Evolutionary conservation across 2,113 vertebrate species (phyloP).

Genomic region (Rhinolophus ferrumequinum): DNA sequence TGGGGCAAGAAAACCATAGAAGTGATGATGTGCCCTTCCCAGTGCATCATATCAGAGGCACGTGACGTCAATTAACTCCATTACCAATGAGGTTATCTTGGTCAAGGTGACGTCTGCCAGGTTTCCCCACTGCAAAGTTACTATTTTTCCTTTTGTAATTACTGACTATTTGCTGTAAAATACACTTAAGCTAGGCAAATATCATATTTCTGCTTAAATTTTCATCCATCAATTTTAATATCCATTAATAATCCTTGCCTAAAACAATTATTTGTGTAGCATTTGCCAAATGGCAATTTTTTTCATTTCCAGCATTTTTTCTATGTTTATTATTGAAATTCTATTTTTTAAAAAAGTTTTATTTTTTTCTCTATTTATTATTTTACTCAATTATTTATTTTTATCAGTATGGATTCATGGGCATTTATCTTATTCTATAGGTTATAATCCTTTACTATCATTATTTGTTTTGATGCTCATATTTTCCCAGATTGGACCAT

Average conservation of each 20-base stretch:
- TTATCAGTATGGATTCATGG: neutral
- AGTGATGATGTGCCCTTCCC: neutral
- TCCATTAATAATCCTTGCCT: constrained; percentile 32
- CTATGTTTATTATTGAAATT: constrained; percentile 27
- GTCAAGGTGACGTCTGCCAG: neutral
- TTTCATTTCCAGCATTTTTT: constrained; percentile 10
- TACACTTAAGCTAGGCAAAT: neutral
- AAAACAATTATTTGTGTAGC: neutral
- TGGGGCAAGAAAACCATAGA: neutral
- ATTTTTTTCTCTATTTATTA: neutral
- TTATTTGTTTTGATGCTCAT: constrained; percentile 11
- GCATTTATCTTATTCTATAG: constrained; percentile 40
- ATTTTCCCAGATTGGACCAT: neutral
- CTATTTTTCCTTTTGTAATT: neutral
- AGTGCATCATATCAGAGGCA: neutral
- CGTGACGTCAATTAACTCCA: neutral
- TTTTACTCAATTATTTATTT: constrained; percentile 10
- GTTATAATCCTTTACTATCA: neutral
- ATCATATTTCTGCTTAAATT: constrained; percentile 21
- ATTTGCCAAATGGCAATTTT: constrained; percentile 37
- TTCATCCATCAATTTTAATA: neutral
- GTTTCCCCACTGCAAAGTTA: neutral
- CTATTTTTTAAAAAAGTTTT: neutral
- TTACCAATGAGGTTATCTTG: constrained; percentile 13
- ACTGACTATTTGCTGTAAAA: neutral